phyloP scores from a whole-genome alignment of 1,140 invertebrate species.

The Probaryconus sp. region DNA sequence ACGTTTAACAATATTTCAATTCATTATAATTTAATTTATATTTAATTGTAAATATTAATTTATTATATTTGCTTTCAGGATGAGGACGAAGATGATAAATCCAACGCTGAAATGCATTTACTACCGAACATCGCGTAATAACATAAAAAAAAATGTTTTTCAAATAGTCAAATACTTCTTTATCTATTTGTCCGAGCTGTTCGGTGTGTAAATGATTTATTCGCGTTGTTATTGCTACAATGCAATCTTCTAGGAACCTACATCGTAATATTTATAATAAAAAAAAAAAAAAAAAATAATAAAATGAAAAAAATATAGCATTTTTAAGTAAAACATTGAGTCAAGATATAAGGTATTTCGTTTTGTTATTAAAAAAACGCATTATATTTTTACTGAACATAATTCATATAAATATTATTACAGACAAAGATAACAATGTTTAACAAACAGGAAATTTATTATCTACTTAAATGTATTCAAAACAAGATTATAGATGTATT shows the following conservation, averaged over 20 bases:
- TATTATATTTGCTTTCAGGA: slow-evolving; percentile 60
- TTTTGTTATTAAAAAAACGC: not conserved
- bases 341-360: slow-evolving; percentile 29
- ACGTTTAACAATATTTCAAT: slow-evolving; percentile 31
- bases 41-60: slow-evolving; percentile 5
- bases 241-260: slow-evolving; percentile 49
- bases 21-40: slow-evolving; percentile 2
- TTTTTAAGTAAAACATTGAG: not conserved
- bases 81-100: slow-evolving; percentile 72
- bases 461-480: too few species aligned
- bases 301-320: slow-evolving; percentile 19
- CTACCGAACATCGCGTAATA: slow-evolving; percentile 75
- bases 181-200: slow-evolving; percentile 56
- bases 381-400: not conserved
- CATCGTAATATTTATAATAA: slow-evolving; percentile 45
- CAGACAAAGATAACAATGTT: too few species aligned
- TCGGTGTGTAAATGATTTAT: slow-evolving; percentile 64
- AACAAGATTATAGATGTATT: too few species aligned
- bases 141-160: slow-evolving; percentile 60
- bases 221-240: slow-evolving; percentile 1
- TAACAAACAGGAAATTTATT: too few species aligned
- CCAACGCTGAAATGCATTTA: slow-evolving; percentile 68
- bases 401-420: not conserved
- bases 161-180: slow-evolving; percentile 71
- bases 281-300: slow-evolving; percentile 15